phyloP scores from a whole-genome alignment of 2,888 invertebrate genomes.

The Eristalinus aeneus region DNA sequence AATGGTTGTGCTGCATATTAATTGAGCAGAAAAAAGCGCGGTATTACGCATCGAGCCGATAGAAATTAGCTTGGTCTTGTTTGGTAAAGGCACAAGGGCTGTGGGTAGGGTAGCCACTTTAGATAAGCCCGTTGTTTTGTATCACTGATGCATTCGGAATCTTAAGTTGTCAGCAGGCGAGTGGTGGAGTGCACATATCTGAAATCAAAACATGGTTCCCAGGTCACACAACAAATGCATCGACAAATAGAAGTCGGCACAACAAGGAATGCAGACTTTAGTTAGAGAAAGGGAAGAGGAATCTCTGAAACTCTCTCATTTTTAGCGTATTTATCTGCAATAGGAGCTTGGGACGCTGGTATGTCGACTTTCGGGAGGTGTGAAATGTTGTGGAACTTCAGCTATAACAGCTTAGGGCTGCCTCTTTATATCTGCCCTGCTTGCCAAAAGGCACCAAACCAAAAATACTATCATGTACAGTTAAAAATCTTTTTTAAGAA shows the following conservation, averaged over 20 bases:
- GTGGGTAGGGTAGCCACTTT: background rate
- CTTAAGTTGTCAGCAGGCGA: background rate
- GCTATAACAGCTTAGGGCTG: too few relatives aligned
- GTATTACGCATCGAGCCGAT: constrained; percentile 12
- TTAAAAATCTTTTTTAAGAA: too few relatives aligned
- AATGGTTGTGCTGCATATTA: constrained; percentile 45
- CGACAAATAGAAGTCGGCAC: background rate
- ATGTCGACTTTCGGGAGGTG: too few relatives aligned
- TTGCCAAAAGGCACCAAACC: too few relatives aligned
- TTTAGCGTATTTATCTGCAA: background rate
- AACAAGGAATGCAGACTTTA: background rate
- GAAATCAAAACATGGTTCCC: background rate
- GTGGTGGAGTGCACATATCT: background rate
- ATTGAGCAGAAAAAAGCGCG: background rate
- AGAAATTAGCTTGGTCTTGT: background rate
- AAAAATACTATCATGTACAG: too few relatives aligned
- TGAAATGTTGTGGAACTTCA: too few relatives aligned
- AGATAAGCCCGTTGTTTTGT: constrained; percentile 4
- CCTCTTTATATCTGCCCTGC: too few relatives aligned
- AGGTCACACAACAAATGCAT: background rate
- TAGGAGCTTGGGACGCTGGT: too few relatives aligned
- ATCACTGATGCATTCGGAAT: background rate
- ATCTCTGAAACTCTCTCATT: background rate
- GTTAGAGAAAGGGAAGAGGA: background rate
- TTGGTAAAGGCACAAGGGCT: background rate